Base-by-base conservation (phyloP, 1,140 invertebrate genomes). In the Drosophila erecta region DNA sequence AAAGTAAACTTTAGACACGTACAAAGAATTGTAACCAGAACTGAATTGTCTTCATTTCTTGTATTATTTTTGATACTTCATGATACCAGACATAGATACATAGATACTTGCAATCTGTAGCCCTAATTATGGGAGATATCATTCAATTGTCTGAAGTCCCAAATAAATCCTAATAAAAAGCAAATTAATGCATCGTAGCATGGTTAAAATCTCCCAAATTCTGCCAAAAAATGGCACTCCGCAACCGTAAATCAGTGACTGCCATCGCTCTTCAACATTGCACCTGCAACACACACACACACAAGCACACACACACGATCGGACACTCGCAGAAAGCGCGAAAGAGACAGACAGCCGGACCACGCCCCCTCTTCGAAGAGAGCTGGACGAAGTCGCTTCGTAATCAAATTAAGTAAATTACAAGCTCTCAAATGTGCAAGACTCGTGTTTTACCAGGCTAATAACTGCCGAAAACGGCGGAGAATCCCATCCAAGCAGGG, bases 361-460 rank as follows among this genome's bases (percentile, higher is more conserved):
- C 67, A 46, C 27, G 40, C 47, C 44, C 67, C 3, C 20, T 33
- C 10, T 17, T 11, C 47, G 8, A 33, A 33, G 33, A n/a, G 50
- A 53, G 12, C 50, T 15, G 22, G 58, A 60, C 53, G 58, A 57
- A 49, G 54, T 76, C 72, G 73, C 35, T 74, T 67, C 76, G 80
- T 89, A 80, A 90, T 84, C 85, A 89, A 89, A 89, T 89, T 89
- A 89, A 89, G 79, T 84, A 89, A 89, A 89, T 89, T 89, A 89
- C 84, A 89, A 89, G 84, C 84, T 76, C 76, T 84, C 79, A 89
- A 87, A 89, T 87, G 84, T 87, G 83, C 76, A 83, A 89, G 83
- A 87, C 83, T 87, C 84, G 84, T 87, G 84, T 87, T 87, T 89
- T 89, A 60, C 64, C 62, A 62, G 61, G 66, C 84, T 89, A 87